Conservation (phyloP, 2,888 invertebrate species). For the Stratiomys singularior region DNA sequence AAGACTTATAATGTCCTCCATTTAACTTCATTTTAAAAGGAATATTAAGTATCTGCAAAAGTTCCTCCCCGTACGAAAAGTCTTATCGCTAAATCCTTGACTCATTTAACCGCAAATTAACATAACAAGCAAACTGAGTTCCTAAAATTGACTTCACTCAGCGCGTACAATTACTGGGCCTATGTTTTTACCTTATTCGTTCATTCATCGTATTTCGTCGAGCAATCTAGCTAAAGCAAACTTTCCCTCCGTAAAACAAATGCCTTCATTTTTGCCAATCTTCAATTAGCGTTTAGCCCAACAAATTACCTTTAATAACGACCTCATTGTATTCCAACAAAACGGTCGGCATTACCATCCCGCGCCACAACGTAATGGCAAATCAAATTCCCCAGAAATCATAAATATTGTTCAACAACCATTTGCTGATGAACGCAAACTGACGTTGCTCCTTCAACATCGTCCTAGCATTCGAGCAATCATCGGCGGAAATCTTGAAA, state of each 20-base stretch:
- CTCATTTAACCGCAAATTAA: too few relatives aligned
- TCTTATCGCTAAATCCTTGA: too few relatives aligned
- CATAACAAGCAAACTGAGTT: too few relatives aligned
- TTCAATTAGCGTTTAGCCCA: neutral
- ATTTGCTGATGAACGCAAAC: neutral
- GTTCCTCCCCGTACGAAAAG: too few relatives aligned
- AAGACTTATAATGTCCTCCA: too few relatives aligned
- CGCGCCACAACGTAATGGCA: neutral
- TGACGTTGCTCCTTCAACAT: neutral
- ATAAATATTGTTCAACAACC: conserved; percentile 9
- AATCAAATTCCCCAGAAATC: conserved; percentile 29
- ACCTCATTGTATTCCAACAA: neutral
- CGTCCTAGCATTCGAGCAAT: neutral
- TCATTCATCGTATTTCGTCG: neutral
- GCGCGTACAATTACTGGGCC: too few relatives aligned
- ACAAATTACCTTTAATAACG: conserved; percentile 4
- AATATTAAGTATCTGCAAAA: too few relatives aligned
- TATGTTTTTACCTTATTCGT: too few relatives aligned
- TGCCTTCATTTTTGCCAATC: neutral
- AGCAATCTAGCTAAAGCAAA: neutral
- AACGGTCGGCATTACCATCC: neutral
- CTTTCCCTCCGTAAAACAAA: neutral
- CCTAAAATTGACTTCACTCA: too few relatives aligned
- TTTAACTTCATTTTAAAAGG: too few relatives aligned
- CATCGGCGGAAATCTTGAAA: neutral